A percentile compares a stretch with the other conserved stretches of the same genome.
Conservation (phyloP, 1,140 invertebrate species). For the Apis cerana region DNA sequence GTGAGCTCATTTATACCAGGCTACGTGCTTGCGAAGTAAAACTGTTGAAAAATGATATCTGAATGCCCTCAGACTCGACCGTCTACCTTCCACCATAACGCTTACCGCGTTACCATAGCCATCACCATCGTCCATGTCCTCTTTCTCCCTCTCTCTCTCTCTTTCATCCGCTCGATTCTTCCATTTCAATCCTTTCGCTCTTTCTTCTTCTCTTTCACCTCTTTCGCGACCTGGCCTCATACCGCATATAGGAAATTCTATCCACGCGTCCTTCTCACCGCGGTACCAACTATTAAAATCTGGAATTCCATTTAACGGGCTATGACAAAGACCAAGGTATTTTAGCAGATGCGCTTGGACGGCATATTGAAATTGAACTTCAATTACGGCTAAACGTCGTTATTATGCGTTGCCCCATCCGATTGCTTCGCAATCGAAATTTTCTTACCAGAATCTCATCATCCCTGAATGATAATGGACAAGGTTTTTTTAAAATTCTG, state of each 20-base stretch:
- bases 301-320: conserved; percentile 53
- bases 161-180: background rate
- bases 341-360: conserved; percentile 15
- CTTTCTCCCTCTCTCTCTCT: conserved; percentile 4
- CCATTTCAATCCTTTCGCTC: conserved; percentile 1
- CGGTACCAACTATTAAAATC: conserved; percentile 55
- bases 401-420: background rate
- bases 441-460: background rate
- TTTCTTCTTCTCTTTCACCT: background rate
- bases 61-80: conserved; percentile 52
- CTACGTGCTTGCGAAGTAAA: conserved; percentile 67
- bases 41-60: conserved; percentile 75
- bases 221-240: conserved; percentile 46
- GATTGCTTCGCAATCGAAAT: background rate
- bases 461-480: too few relatives aligned
- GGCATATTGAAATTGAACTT: background rate
- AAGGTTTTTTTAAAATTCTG: background rate
- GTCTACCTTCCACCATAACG: conserved; percentile 47
- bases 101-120: conserved; percentile 40
- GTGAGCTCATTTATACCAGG: conserved; percentile 69
- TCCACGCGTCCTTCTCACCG: conserved; percentile 31
- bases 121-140: conserved; percentile 9
- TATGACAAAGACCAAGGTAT: conserved; percentile 40
- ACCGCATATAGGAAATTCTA: conserved; percentile 62
- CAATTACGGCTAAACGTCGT: background rate